Conservation (phyloP, 2,888 invertebrate genomes). For the Caenorhabditis sulstoni region DNA sequence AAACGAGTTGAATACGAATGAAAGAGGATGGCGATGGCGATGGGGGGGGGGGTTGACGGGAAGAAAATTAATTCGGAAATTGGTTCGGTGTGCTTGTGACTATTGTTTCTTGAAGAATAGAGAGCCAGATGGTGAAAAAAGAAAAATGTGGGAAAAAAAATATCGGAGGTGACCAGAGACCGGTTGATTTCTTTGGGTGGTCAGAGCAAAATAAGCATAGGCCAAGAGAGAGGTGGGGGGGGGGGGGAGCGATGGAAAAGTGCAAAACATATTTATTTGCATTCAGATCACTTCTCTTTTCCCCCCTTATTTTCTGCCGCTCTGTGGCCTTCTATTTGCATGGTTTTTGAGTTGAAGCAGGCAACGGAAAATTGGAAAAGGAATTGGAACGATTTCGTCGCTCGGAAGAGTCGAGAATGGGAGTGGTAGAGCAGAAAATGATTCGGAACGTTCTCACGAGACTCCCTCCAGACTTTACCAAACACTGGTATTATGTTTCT, state of each 20-base stretch:
- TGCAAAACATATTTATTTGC: slow-evolving; percentile 61
- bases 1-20: not conserved
- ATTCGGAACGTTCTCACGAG: not conserved
- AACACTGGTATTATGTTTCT: slow-evolving; percentile 52
- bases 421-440: slow-evolving; percentile 3
- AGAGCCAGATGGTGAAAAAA: slow-evolving; percentile 6
- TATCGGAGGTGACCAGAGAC: slow-evolving; percentile 32
- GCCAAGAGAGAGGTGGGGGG: not conserved
- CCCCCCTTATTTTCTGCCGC: not conserved
- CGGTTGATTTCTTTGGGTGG: slow-evolving; percentile 26
- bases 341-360: slow-evolving; percentile 42
- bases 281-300: slow-evolving; percentile 42
- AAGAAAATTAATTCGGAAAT: too few relatives aligned
- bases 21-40: slow-evolving; percentile 17
- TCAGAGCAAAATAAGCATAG: slow-evolving; percentile 8
- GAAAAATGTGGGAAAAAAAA: too few relatives aligned
- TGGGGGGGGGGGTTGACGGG: too few relatives aligned
- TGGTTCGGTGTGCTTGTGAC: too few relatives aligned
- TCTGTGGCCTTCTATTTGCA: slow-evolving; percentile 47
- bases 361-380: slow-evolving; percentile 3
- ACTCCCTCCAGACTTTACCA: not conserved
- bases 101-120: too few relatives aligned
- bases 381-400: too few relatives aligned
- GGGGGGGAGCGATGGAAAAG: slow-evolving; percentile 21
- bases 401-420: not conserved